Conservation (phyloP, 2,113 vertebrate species). For the Oncorhynchus tshawytscha region DNA sequence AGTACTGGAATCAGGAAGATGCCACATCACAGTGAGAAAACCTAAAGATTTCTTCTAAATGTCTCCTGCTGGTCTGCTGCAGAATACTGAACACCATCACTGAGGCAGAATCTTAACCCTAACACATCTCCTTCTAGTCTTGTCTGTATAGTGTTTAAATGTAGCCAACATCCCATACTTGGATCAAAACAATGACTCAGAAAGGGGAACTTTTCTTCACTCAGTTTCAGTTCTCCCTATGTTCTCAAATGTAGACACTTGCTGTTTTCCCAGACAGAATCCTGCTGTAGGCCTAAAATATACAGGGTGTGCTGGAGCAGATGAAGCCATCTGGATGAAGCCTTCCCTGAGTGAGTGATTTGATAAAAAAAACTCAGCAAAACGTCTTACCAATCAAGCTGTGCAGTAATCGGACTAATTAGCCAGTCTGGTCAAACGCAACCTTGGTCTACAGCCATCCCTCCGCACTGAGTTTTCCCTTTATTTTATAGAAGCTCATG, state of each 20-base stretch:
- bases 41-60: no score
- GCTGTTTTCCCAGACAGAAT: slow-evolving; percentile 57
- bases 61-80: no score
- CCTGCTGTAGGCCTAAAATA: slow-evolving; percentile 62
- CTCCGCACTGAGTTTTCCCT: slow-evolving; percentile 49
- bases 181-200: background rate
- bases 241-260: slow-evolving; percentile 57
- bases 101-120: no score
- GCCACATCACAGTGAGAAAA: no score
- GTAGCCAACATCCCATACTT: no score
- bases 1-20: no score
- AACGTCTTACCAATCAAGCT: slow-evolving; percentile 89
- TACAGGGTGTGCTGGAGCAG: slow-evolving; percentile 81
- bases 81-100: no score
- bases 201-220: slow-evolving; percentile 54
- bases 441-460: slow-evolving; percentile 47
- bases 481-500: slow-evolving; percentile 58
- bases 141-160: no score
- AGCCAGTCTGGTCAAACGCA: slow-evolving; percentile 82
- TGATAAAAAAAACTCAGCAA: slow-evolving; percentile 84
- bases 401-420: slow-evolving; percentile 98
- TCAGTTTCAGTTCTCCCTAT: slow-evolving; percentile 63
- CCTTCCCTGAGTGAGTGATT: slow-evolving; percentile 84
- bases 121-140: no score
- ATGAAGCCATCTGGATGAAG: slow-evolving; percentile 81